A percentile compares a stretch with the other conserved stretches of the same genome.
Conservation (phyloP, 1,140 invertebrate species). For the Acyrthosiphon pisum region DNA sequence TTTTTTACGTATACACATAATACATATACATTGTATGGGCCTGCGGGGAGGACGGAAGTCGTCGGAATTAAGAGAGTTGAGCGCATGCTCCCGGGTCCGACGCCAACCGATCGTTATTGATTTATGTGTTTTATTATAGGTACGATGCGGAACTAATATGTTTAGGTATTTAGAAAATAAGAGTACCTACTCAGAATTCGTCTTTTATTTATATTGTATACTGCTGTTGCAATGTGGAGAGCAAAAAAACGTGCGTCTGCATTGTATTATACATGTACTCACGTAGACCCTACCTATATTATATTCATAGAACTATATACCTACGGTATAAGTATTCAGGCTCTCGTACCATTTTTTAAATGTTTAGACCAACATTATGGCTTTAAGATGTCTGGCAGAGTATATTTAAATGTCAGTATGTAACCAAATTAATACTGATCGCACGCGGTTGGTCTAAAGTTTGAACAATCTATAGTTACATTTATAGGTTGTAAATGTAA, state of each 20-base stretch:
- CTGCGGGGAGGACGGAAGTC: neutral
- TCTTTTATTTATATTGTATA: neutral
- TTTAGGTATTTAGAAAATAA: neutral
- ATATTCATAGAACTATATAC: no score
- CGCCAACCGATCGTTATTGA: neutral
- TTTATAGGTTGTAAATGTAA: no score
- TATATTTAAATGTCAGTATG: no score
- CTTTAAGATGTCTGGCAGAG: no score
- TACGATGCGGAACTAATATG: neutral
- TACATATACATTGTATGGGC: neutral
- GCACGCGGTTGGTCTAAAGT: no score
- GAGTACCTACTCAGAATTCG: neutral
- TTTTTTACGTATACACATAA: no score
- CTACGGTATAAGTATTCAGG: no score
- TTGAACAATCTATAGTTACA: no score
- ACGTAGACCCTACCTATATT: no score
- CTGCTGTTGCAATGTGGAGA: neutral
- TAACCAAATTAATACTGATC: no score
- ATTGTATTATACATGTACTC: neutral
- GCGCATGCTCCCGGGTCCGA: neutral
- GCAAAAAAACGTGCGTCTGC: neutral
- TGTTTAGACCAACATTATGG: no score
- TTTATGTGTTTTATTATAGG: neutral
- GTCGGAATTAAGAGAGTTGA: neutral
- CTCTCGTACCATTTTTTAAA: no score